Conservation (phyloP, 2,888 invertebrate species). For the Erebia epiphron region DNA sequence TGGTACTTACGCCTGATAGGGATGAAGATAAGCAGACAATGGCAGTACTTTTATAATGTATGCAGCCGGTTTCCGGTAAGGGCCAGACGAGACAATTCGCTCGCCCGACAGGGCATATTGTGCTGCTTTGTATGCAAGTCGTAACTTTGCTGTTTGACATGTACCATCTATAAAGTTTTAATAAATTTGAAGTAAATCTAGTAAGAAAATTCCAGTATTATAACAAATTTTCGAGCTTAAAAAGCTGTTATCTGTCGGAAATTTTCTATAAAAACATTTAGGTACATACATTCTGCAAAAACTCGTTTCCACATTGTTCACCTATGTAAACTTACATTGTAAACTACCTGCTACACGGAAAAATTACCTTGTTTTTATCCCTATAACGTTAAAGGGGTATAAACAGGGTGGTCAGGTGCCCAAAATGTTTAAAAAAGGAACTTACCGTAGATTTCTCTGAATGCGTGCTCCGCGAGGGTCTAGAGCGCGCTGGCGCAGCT, state of each 20-base stretch:
- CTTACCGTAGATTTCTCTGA: constrained; percentile 69
- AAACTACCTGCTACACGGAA: too few relatives aligned
- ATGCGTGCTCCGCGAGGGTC: constrained; percentile 57
- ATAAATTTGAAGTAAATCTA: constrained; percentile 11
- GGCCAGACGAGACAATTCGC: constrained; percentile 63
- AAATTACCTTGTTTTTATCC: too few relatives aligned
- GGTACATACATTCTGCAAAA: neutral
- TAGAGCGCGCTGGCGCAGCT: constrained; percentile 61
- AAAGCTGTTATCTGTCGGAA: neutral
- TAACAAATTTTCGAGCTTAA: neutral
- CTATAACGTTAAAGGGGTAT: neutral
- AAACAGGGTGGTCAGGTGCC: neutral
- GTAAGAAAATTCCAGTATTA: neutral
- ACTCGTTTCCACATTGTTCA: neutral
- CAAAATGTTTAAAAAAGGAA: constrained; percentile 31
- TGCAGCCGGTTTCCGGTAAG: constrained; percentile 69
- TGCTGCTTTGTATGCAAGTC: constrained; percentile 70
- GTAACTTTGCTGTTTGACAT: constrained; percentile 38
- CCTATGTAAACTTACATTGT: neutral
- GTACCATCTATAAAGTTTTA: constrained; percentile 13
- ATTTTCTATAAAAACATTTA: neutral
- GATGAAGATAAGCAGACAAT: constrained; percentile 56
- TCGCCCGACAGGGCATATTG: constrained; percentile 64
- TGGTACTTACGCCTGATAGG: constrained; percentile 29
- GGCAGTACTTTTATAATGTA: constrained; percentile 54